Conservation (phyloP, 2,797 vertebrate genomes). For the Takifugu ocellatus region DNA sequence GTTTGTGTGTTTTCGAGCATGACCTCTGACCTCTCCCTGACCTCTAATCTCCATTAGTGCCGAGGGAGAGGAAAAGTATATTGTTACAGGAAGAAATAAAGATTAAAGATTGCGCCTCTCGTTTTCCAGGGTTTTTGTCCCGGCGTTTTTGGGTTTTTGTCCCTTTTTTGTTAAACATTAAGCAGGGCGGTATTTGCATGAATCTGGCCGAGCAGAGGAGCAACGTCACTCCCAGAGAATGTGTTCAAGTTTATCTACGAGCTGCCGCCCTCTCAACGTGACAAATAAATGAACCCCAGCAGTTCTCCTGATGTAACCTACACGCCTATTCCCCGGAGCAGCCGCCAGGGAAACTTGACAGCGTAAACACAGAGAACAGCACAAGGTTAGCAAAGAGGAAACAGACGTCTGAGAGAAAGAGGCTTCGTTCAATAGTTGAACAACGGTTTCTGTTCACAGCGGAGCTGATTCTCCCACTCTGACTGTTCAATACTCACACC, state of each 20-base stretch:
- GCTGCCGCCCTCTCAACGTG: conserved; percentile 17
- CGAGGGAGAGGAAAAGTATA: conserved; percentile 10
- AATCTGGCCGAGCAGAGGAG: conserved; percentile 8
- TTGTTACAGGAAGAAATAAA: conserved; percentile 33
- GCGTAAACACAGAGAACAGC: conserved; percentile 43
- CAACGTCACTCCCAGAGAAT: conserved; percentile 9
- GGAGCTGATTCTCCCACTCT: conserved; percentile 19
- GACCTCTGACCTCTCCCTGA: conserved; percentile 33
- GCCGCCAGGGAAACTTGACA: conserved; percentile 27
- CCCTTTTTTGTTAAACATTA: background rate
- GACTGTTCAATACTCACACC: conserved; percentile 45
- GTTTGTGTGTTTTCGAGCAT: conserved; percentile 11
- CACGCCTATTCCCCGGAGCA: conserved; percentile 21
- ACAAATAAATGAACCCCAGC: conserved; percentile 22
- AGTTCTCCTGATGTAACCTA: conserved; percentile 16
- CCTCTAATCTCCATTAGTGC: conserved; percentile 4
- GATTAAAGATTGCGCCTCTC: conserved; percentile 2
- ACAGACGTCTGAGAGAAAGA: conserved; percentile 23
- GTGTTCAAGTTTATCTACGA: conserved; percentile 19
- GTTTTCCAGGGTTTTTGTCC: conserved; percentile 1
- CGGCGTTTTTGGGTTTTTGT: background rate
- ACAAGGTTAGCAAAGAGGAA: conserved; percentile 19
- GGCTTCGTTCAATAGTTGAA: conserved; percentile 40
- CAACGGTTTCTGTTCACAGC: conserved; percentile 36
- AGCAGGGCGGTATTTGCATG: background rate